Evolutionary conservation across 2,113 vertebrate species (phyloP), one percentile per base, ranked within the genome.

Genomic region (Anhinga rufa): DNA sequence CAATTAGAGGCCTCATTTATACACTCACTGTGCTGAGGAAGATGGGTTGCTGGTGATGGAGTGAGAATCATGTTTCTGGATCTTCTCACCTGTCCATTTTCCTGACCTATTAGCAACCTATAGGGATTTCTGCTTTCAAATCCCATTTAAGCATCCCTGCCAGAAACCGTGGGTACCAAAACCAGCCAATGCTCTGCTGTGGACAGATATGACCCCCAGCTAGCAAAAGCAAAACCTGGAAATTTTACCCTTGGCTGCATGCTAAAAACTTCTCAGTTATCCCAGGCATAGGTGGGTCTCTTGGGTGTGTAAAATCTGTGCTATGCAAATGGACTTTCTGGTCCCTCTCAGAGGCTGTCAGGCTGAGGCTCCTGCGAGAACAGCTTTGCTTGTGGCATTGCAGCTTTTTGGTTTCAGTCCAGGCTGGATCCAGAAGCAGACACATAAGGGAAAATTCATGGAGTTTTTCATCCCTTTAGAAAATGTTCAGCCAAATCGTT

Each of bases 401-500:
- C 79, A 61, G 79, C 62, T 32, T 19, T 82, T 36, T 94, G 71
- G 34, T 81, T 81, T 84, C 60, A 60, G 32, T 70, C 88, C 94
- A 95, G 86, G 51, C 61, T 0, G 0, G 83, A 84, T 78, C 38
- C 86, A 91, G 88, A 66, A 86, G 64, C 48, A 89, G 42, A 72
- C 58, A 69, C 0, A 1, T 76, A 69, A 86, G 28, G 64, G 61
- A 84, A 92, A 94, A 94, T 40, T 44, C 70, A 52, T 36, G 71
- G 88, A 68, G 48, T 44, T 76, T 86, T 82, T 90, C 52, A 88
- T 29, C 44, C 38, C n/a, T 79, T 96, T 26, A 80, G 57, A 79
- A 71, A 82, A 78, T 6, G 2, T 54, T 66, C 57, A 64, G 34
- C 31, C 0, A 0, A 40, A n/a, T 34, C 1, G 2, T 40, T 60